Evolutionary conservation across 2,888 invertebrate genomes (phyloP), one percentile per base, ranked within the genome.

Genomic region (Spodoptera picta): DNA sequence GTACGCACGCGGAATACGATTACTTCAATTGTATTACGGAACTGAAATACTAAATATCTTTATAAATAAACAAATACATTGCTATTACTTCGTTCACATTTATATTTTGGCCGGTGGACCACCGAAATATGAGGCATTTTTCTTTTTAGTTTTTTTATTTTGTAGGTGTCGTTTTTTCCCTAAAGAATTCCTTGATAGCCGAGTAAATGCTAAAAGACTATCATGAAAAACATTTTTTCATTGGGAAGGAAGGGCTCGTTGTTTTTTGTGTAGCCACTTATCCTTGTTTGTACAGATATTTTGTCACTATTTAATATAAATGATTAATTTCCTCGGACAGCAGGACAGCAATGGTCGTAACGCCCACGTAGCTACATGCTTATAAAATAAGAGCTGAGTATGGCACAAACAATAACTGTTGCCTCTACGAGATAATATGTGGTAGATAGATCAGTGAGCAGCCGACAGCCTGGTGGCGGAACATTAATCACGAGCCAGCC

Each of bases 401-500:
- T 57, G n/a, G 36, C 45, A 45, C 36, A 54, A 49, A 65, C 52
- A 65, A 69, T 73, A 70, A 61, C 61, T 67, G 52, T 65, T 69
- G 66, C 57, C 54, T 55, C 66, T 65, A 70, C 45, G 31, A 59
- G 49, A 75, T 49, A 74, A 63, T 65, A 56, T 56, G 47, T 58
- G 19, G 42, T 51, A 56, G 45, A 57, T 58, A 59, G 58, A 60
- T 73, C 46, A 65, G 57, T 50, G 43, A 52, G 59, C 65, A 62
- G 52, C 9, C 64, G 53, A 55, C 52, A 60, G 50, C 46, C 59
- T 55, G 48, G 57, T 57, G 49, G 54, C 55, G 56, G 55, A 80
- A 60, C 83, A 83, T 84, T 83, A 82, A 85, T 86, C 83, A 86
- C 69, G 72, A 60, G 59, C 69, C 46, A n/a, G 65, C 74, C 67